Percentiles rank a stretch among this genome's conserved stretches.
Conservation (phyloP, 2,888 invertebrate genomes). For the Myathropa florea region DNA sequence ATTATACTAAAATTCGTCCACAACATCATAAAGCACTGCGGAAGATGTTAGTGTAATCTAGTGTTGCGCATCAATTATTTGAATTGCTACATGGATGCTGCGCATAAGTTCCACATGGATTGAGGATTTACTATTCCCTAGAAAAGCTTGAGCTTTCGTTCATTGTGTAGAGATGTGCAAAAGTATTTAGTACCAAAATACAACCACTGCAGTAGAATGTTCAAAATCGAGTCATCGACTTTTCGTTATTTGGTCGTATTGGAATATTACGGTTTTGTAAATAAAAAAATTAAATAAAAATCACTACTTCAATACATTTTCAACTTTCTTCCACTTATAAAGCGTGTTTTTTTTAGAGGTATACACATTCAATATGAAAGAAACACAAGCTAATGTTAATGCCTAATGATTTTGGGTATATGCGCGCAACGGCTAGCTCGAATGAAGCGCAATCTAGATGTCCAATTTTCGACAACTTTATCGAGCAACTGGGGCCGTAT, state of each 20-base stretch:
- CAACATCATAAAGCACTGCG: slow-evolving; percentile 23
- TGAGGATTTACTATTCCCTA: slow-evolving; percentile 17
- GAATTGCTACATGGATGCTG: slow-evolving; percentile 41
- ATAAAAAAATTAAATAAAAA: no score
- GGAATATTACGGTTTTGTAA: neutral
- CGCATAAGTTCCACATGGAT: slow-evolving; percentile 58
- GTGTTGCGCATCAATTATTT: slow-evolving; percentile 44
- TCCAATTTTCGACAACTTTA: no score
- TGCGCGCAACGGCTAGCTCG: no score
- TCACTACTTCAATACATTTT: no score
- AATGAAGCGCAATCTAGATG: no score
- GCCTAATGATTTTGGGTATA: no score
- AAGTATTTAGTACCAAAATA: neutral
- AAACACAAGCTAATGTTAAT: no score
- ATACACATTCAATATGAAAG: no score
- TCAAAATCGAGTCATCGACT: neutral
- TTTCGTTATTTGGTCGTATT: neutral
- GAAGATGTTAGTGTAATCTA: slow-evolving; percentile 25
- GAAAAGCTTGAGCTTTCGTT: slow-evolving; percentile 1
- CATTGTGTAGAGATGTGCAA: neutral
- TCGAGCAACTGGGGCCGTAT: no score
- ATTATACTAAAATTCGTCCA: slow-evolving; percentile 42
- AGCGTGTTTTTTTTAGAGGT: no score
- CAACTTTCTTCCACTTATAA: no score
- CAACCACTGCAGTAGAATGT: neutral